Conservation (phyloP, 2,113 vertebrate species). For the Nothocercus julius region DNA sequence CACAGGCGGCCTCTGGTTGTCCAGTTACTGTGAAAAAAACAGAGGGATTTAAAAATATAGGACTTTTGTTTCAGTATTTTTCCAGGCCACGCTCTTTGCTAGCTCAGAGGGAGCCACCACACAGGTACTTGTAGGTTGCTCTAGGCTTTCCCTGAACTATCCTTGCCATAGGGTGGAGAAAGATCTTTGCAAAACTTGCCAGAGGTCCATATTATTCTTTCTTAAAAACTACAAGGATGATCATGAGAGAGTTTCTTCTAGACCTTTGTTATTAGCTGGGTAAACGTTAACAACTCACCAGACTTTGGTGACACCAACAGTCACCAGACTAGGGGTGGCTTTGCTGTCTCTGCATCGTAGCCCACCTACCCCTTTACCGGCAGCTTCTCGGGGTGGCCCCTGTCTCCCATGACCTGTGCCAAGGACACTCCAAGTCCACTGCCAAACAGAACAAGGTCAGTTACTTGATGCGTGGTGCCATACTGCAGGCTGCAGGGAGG, state of each 20-base stretch:
- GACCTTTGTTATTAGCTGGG: neutral
- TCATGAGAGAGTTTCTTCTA: neutral
- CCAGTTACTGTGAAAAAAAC: neutral
- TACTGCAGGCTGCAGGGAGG: neutral
- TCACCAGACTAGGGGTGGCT: no score
- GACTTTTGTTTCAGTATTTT: neutral
- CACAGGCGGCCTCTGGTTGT: rapidly evolving
- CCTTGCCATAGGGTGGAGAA: rapidly evolving
- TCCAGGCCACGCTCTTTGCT: neutral
- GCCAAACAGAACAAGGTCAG: no score
- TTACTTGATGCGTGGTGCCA: no score
- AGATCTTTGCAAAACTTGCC: neutral
- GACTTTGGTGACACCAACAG: no score
- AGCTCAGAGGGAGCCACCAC: neutral
- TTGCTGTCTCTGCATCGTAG: no score
- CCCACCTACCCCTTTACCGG: no score
- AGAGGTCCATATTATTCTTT: neutral
- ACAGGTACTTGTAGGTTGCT: neutral
- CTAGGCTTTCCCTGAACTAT: neutral
- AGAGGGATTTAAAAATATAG: neutral
- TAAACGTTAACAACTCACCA: no score
- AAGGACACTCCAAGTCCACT: no score
- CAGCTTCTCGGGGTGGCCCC: no score
- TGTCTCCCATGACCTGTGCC: no score
- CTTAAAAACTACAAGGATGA: neutral